Conservation (phyloP, 2,888 invertebrate genomes). For the Dasysyrphus albostriatus region DNA sequence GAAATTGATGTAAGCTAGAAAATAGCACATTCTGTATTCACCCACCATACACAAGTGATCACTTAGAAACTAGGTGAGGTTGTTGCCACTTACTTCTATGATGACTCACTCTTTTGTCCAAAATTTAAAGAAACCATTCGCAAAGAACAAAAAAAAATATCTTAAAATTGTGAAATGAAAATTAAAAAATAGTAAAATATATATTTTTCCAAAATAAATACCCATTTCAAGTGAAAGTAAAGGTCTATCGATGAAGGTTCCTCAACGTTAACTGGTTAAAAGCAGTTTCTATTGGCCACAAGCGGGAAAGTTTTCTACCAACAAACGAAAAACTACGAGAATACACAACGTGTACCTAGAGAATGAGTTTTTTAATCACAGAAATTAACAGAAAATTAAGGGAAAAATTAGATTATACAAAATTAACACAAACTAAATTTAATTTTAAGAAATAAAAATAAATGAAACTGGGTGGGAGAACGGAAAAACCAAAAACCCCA, state of each 20-base stretch:
- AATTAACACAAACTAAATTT: not conserved
- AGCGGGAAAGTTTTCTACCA: constrained; percentile 55
- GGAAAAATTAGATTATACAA: not conserved
- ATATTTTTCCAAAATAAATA: constrained; percentile 32
- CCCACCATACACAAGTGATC: not conserved
- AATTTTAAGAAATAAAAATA: constrained; percentile 16
- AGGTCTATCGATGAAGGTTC: constrained; percentile 36
- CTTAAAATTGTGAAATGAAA: constrained; percentile 10
- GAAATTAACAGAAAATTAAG: constrained; percentile 7
- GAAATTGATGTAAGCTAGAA: not conserved
- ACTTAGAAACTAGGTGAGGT: constrained; percentile 22
- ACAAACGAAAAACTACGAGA: not conserved
- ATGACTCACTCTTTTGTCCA: constrained; percentile 22
- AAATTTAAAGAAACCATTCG: not conserved
- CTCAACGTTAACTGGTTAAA: constrained; percentile 56
- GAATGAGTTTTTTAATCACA: not conserved
- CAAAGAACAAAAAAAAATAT: too few relatives aligned
- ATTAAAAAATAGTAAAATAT: constrained; percentile 5
- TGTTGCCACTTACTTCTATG: constrained; percentile 8
- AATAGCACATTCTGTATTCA: not conserved
- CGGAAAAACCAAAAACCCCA: constrained; percentile 53
- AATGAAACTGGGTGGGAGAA: constrained; percentile 42
- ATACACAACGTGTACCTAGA: constrained; percentile 23
- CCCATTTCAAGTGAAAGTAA: constrained; percentile 65
- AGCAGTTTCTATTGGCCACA: constrained; percentile 58